phyloP scores from a whole-genome alignment of 2,888 invertebrate species.

The Limulus polyphemus region DNA sequence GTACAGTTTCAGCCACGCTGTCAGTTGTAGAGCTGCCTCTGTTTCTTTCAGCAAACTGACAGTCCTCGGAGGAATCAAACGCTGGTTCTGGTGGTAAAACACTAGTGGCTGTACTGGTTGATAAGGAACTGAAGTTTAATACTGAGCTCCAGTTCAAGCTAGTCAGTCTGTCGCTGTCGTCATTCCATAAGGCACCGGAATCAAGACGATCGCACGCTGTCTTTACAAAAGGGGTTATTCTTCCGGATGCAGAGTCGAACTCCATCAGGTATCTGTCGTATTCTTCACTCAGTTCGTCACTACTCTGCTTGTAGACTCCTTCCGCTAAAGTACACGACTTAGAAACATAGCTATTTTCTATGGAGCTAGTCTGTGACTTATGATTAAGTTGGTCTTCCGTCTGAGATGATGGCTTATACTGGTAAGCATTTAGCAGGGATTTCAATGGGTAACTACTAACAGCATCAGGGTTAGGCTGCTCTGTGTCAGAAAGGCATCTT shows the following conservation, averaged over 20 bases:
- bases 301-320: too few species aligned
- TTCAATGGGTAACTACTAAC: constrained; percentile 2
- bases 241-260: constrained; percentile 13
- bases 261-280: constrained; percentile 11
- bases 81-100: too few species aligned
- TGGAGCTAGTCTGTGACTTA: neutral
- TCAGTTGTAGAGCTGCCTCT: constrained; percentile 8
- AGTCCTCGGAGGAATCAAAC: too few species aligned
- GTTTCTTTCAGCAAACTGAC: constrained; percentile 1
- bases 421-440: neutral
- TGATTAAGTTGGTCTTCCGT: neutral
- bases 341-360: constrained; percentile 14
- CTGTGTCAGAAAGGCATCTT: too few species aligned
- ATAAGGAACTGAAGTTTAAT: constrained; percentile 59
- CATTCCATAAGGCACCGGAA: constrained; percentile 25
- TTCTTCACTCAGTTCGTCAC: too few species aligned
- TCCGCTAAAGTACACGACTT: constrained; percentile 10
- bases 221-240: constrained; percentile 23
- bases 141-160: constrained; percentile 87
- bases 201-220: constrained; percentile 17
- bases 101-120: neutral
- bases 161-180: constrained; percentile 52
- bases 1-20: neutral
- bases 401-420: neutral
- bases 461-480: constrained; percentile 3